A percentile compares a stretch with the other conserved stretches of the same genome.
Evolutionary conservation across 2,888 invertebrate genomes (phyloP).

Genomic region (Beris chalybata): DNA sequence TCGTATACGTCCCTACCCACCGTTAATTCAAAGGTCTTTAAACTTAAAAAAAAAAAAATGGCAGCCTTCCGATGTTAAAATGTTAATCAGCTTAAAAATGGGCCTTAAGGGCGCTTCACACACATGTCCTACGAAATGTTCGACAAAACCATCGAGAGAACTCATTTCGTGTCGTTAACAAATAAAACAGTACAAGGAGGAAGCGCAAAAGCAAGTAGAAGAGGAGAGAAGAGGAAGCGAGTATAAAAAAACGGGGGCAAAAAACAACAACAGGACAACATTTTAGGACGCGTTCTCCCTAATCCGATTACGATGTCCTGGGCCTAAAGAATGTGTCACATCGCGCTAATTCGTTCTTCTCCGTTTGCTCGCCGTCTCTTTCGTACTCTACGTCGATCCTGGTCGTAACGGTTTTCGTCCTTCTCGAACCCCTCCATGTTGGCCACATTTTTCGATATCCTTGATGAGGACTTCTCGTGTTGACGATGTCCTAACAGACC

Average conservation of each 20-base stretch:
- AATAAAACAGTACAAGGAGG: background rate
- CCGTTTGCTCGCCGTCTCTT: background rate
- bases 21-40: too few relatives aligned
- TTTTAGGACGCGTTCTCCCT: conserved; percentile 29
- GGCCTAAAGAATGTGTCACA: conserved; percentile 28
- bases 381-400: background rate
- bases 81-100: conserved; percentile 31
- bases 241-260: background rate
- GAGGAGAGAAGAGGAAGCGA: background rate
- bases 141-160: conserved; percentile 10
- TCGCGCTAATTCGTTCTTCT: conserved; percentile 29
- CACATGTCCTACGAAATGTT: conserved; percentile 20
- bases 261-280: conserved; percentile 18
- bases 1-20: too few relatives aligned
- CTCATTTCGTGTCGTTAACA: conserved; percentile 11
- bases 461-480: conserved; percentile 45
- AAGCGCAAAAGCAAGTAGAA: conserved; percentile 6
- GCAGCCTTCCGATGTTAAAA: conserved; percentile 21
- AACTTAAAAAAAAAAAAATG: conserved; percentile 11
- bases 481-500: conserved; percentile 45
- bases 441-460: conserved; percentile 35
- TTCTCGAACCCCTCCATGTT: background rate
- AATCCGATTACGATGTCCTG: conserved; percentile 30
- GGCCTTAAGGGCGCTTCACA: conserved; percentile 29
- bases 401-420: conserved; percentile 23